Percentiles rank a stretch among this genome's conserved stretches.
These are phyloP conservation scores for Lampris megalopsis DNA, from an alignment of 2,113 vertebrate genomes.

Conservation along the genomic window DNA sequence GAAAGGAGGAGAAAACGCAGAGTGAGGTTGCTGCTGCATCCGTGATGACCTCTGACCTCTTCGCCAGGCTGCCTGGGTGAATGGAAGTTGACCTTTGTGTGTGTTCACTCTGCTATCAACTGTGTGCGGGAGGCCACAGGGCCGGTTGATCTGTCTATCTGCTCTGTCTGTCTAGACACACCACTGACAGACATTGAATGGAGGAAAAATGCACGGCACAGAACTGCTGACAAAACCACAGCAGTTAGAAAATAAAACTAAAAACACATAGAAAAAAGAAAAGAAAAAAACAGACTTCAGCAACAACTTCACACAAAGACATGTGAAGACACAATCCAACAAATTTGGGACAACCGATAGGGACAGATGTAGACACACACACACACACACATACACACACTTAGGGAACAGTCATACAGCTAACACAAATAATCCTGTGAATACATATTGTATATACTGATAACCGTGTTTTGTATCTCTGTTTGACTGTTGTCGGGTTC, in stretches of 20 bases:
- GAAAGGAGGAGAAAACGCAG: conserved; percentile 87
- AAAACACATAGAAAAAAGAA: not conserved
- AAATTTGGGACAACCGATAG: conserved; percentile 56
- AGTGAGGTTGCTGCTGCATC: conserved; percentile 82
- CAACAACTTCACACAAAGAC: conserved; percentile 51
- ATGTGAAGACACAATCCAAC: conserved; percentile 53
- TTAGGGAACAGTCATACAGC: conserved; percentile 75
- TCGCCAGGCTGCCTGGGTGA: conserved; percentile 77
- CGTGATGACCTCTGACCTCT: conserved; percentile 80
- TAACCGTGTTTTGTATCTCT: too few relatives aligned
- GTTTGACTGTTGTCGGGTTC: too few relatives aligned
- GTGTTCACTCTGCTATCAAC: conserved; percentile 52
- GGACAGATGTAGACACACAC: conserved; percentile 56
- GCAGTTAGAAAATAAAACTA: not conserved
- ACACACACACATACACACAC: conserved; percentile 65
- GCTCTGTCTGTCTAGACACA: conserved; percentile 64
- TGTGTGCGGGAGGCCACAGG: conserved; percentile 34
- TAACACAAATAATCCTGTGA: conserved; percentile 41
- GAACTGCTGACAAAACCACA: conserved; percentile 53
- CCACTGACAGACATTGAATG: conserved; percentile 63
- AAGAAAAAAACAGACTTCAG: conserved; percentile 47
- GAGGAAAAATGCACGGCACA: conserved; percentile 53
- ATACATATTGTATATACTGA: conserved; percentile 14
- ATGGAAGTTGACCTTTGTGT: conserved; percentile 66
- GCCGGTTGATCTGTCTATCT: conserved; percentile 54